Evolutionary conservation across 2,797 vertebrate genomes (phyloP), one percentile per base, ranked within the genome.

Genomic region (Bradypodion ventrale): DNA sequence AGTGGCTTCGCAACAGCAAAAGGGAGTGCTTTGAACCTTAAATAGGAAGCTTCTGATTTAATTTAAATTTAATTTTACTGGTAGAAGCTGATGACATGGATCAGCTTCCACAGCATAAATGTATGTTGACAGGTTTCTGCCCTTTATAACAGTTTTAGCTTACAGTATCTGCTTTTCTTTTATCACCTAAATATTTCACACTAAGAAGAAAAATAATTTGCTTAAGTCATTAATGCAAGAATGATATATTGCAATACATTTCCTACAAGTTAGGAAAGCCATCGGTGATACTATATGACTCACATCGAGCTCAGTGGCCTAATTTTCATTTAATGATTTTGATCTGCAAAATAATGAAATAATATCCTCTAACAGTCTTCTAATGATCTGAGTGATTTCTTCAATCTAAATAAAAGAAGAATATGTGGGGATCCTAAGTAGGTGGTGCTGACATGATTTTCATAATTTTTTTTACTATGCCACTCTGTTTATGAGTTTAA

Each of bases 401-500:
- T 9, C 42, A 10, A 49, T 29, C 8, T 29, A 52, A 83, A 10
- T 1, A 2, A 5, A 46, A 68, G 2, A 56, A 16, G 37, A 80
- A 16, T 73, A 2, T 2, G 1, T 25, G 84, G 69, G 75, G 78
- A 60, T 68, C 35, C 25, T 56, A 85, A 85, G n/a, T n/a, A n/a
- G 40, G 15, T 60, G 32, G n/a, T 44, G 29, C 23, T 29, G 46
- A 9, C 19, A 75, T 81, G 32, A 52, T 74, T 66, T 40, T 65
- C 19, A 9, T 42, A 42, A 68, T 37, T 49, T 79, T 84, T 84
- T 78, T 46, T 78, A 77, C 69, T 89, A 2, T 85, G 7, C 77
- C 4, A 19, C 37, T 92, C 86, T 89, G 60, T 91, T 92, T 87
- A 70, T 4, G 46, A 85, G 70, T 89, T 90, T 92, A 82, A 56